A percentile compares a stretch with the other conserved stretches of the same genome.
Conservation (phyloP, 2,888 invertebrate genomes). For the Monoplex corrugatus region DNA sequence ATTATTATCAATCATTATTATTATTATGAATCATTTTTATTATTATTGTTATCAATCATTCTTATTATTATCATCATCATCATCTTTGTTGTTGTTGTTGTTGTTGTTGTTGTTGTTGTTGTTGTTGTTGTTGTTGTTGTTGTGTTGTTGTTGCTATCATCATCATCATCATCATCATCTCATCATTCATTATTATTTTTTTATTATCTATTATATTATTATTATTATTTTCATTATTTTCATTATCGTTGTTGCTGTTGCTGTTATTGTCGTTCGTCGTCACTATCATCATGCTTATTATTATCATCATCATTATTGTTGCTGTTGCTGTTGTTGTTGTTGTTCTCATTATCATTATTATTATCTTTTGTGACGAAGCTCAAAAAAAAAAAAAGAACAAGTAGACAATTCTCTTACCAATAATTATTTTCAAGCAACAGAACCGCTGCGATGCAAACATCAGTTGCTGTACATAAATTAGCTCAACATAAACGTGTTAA, state of each 20-base stretch:
- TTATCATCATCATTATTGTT: background rate
- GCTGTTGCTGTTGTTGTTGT: background rate
- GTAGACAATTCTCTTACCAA: too few species aligned
- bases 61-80: background rate
- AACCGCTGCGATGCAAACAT: too few species aligned
- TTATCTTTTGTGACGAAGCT: too few species aligned
- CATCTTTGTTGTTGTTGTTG: background rate
- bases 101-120: background rate
- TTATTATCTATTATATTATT: too few species aligned
- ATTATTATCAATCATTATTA: background rate
- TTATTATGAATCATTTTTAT: too few species aligned
- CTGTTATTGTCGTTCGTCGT: background rate
- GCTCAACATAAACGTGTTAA: too few species aligned
- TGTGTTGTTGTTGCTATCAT: background rate
- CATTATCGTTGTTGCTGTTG: background rate
- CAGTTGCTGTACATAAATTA: too few species aligned
- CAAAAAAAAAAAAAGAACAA: too few species aligned
- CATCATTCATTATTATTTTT: too few species aligned
- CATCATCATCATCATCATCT: background rate
- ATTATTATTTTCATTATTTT: background rate
- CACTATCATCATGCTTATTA: background rate
- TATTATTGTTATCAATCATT: background rate
- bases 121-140: background rate
- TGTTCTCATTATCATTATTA: background rate
- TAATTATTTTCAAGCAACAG: too few species aligned